Evolutionary conservation across 2,113 vertebrate genomes (phyloP).

Genomic region (Paralichthys olivaceus): DNA sequence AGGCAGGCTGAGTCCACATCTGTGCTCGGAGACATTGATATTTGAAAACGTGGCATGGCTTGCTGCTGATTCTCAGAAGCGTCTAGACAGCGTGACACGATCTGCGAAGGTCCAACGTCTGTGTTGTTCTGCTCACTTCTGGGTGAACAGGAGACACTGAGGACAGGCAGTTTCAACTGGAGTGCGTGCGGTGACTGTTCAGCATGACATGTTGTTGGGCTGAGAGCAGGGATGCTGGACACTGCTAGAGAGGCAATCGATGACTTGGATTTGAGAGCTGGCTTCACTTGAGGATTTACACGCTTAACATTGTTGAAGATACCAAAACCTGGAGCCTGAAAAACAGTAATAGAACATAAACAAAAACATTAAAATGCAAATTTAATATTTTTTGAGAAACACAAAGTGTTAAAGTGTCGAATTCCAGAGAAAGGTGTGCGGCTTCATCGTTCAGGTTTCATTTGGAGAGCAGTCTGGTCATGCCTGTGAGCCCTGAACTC

Average conservation of each 20-base stretch:
- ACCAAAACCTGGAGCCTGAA: constrained; percentile 42
- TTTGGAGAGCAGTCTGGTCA: no score
- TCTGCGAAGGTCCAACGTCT: neutral
- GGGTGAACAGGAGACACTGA: constrained; percentile 18
- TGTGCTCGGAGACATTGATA: constrained; percentile 32
- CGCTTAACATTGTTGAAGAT: constrained; percentile 17
- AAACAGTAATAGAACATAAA: constrained; percentile 22
- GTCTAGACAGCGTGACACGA: neutral
- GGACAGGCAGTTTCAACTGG: constrained; percentile 1
- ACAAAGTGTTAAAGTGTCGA: no score
- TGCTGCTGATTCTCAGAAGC: constrained; percentile 1
- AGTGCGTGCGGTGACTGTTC: constrained; percentile 31
- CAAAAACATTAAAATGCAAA: neutral
- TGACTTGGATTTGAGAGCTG: constrained; percentile 8
- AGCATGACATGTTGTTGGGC: constrained; percentile 20
- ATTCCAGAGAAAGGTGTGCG: no score
- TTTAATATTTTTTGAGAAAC: no score
- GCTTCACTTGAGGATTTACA: constrained; percentile 2
- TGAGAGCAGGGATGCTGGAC: constrained; percentile 40
- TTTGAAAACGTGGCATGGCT: constrained; percentile 4
- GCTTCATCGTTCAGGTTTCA: no score
- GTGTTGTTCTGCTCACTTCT: neutral
- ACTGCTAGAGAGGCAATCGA: neutral
- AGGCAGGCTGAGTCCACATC: constrained; percentile 24
- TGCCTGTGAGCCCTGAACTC: no score